phyloP scores from a whole-genome alignment of 2,797 vertebrate species.

The Eulemur albifrons region DNA sequence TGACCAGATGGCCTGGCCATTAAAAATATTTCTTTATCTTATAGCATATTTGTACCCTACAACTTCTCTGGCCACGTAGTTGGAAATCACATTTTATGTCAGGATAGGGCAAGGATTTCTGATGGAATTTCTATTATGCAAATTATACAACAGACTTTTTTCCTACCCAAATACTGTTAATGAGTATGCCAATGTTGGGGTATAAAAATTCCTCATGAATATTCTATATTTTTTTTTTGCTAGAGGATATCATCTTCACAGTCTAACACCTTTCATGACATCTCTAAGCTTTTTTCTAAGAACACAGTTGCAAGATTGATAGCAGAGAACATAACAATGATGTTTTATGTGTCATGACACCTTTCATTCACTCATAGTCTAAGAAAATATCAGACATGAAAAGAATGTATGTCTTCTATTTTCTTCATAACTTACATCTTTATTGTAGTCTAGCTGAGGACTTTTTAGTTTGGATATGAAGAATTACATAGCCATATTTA shows the following conservation, averaged over 20 bases:
- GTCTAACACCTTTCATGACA: background rate
- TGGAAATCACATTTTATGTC: background rate
- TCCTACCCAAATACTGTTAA: background rate
- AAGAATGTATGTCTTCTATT: conserved; percentile 59
- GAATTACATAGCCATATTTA: background rate
- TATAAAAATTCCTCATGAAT: conserved; percentile 50
- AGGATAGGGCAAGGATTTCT: background rate
- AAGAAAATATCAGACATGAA: conserved; percentile 57
- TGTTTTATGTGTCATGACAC: conserved; percentile 62
- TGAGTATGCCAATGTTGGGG: background rate
- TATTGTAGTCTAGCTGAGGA: conserved; percentile 54
- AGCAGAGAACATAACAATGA: background rate
- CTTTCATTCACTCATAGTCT: conserved; percentile 71
- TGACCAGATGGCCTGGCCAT: background rate
- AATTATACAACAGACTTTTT: background rate
- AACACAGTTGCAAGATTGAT: conserved; percentile 22
- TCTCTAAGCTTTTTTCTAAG: conserved; percentile 28
- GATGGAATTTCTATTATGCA: background rate
- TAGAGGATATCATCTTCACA: background rate
- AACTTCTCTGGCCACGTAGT: background rate
- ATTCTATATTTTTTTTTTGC: background rate
- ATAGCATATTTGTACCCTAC: background rate
- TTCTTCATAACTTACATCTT: conserved; percentile 57
- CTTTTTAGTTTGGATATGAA: conserved; percentile 55
- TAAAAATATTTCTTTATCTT: background rate